These are phyloP conservation scores for Ceyx cyanopectus DNA, from an alignment of 2,113 vertebrate genomes.

Conservation along the genomic window DNA sequence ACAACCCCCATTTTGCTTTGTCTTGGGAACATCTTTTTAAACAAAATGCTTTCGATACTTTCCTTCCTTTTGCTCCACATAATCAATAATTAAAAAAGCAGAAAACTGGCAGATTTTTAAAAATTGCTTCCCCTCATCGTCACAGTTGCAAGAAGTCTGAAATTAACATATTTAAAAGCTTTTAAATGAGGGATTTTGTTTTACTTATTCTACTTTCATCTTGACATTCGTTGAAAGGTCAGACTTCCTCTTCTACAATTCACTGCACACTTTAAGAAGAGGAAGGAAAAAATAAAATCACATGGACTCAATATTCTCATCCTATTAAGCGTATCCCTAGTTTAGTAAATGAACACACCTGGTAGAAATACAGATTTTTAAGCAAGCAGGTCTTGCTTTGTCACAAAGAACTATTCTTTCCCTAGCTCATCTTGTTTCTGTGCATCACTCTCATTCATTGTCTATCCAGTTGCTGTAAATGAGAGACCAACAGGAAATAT, in stretches of 20 bases:
- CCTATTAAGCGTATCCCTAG: background rate
- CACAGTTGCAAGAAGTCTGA: background rate
- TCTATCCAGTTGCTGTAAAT: background rate
- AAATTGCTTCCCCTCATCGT: background rate
- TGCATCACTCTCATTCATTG: background rate
- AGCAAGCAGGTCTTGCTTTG: background rate
- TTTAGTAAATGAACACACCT: background rate
- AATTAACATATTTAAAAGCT: background rate
- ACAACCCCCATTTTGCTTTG: background rate
- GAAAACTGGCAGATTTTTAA: background rate
- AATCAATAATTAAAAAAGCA: background rate
- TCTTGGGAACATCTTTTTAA: background rate
- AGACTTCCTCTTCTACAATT: background rate
- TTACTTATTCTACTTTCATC: background rate
- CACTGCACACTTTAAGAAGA: background rate
- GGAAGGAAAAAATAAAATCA: no score
- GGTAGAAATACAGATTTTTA: background rate
- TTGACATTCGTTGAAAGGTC: background rate
- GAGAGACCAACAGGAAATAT: background rate
- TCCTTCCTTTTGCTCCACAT: background rate
- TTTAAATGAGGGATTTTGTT: background rate
- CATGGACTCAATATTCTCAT: background rate
- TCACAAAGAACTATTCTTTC: background rate
- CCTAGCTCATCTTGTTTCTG: background rate
- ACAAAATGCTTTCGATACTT: background rate